Evolutionary conservation across 2,797 vertebrate genomes (phyloP).

Genomic region (Diceros bicornis): DNA sequence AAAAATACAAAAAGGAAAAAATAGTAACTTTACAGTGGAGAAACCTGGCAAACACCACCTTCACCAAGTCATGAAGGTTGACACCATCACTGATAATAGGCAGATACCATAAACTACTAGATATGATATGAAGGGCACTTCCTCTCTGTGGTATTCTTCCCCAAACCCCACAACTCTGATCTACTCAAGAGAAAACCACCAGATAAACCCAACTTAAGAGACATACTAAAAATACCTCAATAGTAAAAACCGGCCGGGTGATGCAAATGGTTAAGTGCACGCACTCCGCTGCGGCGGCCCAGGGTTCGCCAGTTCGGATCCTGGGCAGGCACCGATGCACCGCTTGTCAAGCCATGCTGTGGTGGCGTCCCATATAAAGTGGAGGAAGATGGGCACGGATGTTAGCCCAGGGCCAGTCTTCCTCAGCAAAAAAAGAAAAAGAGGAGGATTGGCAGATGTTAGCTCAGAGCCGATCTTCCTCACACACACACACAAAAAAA

Average conservation of each 20-base stretch:
- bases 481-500: background rate
- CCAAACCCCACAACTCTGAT: background rate
- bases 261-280: no score
- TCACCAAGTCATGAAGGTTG: background rate
- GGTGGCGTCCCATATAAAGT: no score
- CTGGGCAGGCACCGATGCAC: no score
- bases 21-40: background rate
- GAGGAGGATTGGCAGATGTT: no score
- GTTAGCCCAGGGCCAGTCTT: no score
- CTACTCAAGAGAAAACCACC: background rate
- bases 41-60: background rate
- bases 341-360: no score
- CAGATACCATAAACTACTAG: background rate
- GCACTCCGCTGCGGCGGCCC: no score
- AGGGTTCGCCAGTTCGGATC: no score
- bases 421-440: no score
- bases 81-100: background rate
- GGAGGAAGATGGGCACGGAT: no score
- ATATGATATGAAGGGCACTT: background rate
- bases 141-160: background rate
- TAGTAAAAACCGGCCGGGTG: background rate
- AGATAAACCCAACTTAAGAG: background rate
- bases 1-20: constrained; percentile 13
- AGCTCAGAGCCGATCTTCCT: no score
- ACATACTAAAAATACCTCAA: background rate